Base-by-base conservation (phyloP, 2,888 invertebrate genomes). In the Lacanobia oleracea region DNA sequence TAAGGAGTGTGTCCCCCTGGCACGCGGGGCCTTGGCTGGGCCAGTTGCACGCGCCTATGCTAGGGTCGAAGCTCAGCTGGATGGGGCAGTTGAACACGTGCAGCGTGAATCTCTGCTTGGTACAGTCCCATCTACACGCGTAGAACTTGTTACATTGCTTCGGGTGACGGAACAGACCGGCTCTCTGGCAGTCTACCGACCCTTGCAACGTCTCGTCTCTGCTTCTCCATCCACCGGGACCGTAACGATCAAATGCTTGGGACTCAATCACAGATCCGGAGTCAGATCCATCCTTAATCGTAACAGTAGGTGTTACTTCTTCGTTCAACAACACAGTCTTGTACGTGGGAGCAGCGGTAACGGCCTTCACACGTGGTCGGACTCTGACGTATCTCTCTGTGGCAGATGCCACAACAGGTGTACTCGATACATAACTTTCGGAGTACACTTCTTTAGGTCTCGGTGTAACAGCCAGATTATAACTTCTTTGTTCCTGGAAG, bases 121-220 rank as follows among this genome's bases (percentile, higher is more conserved):
- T 97, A 79, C 97, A 97, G 90, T 98, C 98, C 98, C 98, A 98
- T 91, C 97, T 97, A 90, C 98, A 98, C 48, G 98, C 97, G 89
- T 98, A 98, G 96, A 98, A 98, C 89, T 98, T 98, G 90, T 98
- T 98, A 88, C 98, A 98, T 86, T 97, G 97, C 81, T 97, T 97
- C 0, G 98, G 98, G 90, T 98, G 98, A 95, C 96, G 96, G 96
- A 96, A 97, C 78, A 96, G 92, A 83, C 97, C 97, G 50, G 97
- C 96, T 88, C 97, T 93, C 89, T 97, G 95, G 86, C 97, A 97
- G 83, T 97, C 97, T 10, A 97, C 94, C 1, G 96, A 95, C n/a
- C 97, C 97, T 89, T 97, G 96, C 16, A 97, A 91, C 3, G 96
- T 97, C 87, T 97, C 97, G 62, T 97, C 96, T 77, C 96, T 92